Percentiles rank a stretch among this genome's conserved stretches.
Evolutionary conservation across 2,113 vertebrate genomes (phyloP).

Genomic region (Cervus canadensis): DNA sequence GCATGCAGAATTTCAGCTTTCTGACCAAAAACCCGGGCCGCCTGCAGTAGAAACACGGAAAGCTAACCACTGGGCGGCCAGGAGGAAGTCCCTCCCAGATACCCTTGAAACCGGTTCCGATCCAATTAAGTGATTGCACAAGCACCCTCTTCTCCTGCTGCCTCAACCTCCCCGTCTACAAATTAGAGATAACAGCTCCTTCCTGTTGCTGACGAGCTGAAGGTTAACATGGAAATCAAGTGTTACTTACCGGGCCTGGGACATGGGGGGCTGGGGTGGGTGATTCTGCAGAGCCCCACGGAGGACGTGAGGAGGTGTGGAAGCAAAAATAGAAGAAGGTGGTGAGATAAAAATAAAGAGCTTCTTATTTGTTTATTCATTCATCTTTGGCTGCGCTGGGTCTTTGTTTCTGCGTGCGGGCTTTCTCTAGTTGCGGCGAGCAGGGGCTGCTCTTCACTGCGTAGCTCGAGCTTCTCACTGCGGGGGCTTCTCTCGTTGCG

Average conservation of each 20-base stretch:
- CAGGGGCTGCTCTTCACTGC: background rate
- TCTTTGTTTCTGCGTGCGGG: accelerated
- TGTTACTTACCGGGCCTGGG: background rate
- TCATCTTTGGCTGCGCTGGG: background rate
- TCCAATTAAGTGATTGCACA: background rate
- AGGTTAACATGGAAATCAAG: background rate
- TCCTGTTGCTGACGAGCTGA: background rate
- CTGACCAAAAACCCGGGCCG: background rate
- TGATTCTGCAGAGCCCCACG: background rate
- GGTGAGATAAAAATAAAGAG: background rate
- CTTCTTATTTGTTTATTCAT: background rate
- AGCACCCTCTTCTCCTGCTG: background rate
- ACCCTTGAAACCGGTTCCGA: background rate
- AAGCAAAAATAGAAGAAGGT: background rate
- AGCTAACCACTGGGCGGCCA: background rate
- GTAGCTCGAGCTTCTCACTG: background rate
- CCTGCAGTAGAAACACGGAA: accelerated
- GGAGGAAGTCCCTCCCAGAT: background rate
- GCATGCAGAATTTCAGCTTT: background rate
- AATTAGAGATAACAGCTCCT: background rate
- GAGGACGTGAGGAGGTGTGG: background rate
- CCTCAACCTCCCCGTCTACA: background rate
- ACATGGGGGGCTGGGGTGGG: accelerated
- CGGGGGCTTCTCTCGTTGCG: accelerated
- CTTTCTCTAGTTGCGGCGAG: background rate